Conservation (phyloP, 2,888 invertebrate genomes). For the Tetheella fluctuosa region DNA sequence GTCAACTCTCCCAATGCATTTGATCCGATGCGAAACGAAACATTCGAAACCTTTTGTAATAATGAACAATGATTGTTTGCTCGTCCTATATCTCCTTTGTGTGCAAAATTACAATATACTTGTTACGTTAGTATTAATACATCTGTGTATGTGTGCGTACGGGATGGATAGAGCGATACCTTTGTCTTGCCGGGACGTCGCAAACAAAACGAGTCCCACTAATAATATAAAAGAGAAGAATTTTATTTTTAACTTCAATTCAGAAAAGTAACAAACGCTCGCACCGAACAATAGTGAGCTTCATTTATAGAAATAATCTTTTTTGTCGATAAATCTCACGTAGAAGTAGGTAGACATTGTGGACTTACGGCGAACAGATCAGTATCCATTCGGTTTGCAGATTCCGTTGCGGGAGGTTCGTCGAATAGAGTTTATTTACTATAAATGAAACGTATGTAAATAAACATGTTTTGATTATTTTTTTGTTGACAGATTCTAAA, state of each 20-base stretch:
- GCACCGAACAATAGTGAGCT: conserved; percentile 78
- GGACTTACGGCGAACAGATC: conserved; percentile 65
- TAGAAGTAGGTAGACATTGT: conserved; percentile 74
- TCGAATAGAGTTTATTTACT: conserved; percentile 39
- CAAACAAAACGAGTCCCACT: conserved; percentile 82
- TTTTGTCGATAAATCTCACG: conserved; percentile 83
- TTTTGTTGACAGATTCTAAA: conserved; percentile 78
- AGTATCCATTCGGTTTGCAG: conserved; percentile 68
- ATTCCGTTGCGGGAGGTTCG: conserved; percentile 71
- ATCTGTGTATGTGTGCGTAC: conserved; percentile 72
- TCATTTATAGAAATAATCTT: conserved; percentile 83
- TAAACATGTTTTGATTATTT: conserved; percentile 29
- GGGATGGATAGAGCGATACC: conserved; percentile 80
- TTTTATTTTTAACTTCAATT: conserved; percentile 84
- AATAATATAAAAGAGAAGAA: conserved; percentile 82
- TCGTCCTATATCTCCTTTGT: conserved; percentile 82
- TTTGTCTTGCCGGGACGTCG: conserved; percentile 82
- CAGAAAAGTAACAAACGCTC: conserved; percentile 81
- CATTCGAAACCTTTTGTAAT: conserved; percentile 83
- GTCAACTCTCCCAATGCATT: conserved; percentile 75
- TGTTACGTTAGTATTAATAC: conserved; percentile 79
- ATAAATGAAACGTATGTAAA: conserved; percentile 26
- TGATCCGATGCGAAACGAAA: conserved; percentile 82
- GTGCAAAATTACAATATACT: conserved; percentile 84
- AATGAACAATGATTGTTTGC: conserved; percentile 84